Evolutionary conservation across 2,113 vertebrate species (phyloP).

Genomic region (Crotalus tigris): DNA sequence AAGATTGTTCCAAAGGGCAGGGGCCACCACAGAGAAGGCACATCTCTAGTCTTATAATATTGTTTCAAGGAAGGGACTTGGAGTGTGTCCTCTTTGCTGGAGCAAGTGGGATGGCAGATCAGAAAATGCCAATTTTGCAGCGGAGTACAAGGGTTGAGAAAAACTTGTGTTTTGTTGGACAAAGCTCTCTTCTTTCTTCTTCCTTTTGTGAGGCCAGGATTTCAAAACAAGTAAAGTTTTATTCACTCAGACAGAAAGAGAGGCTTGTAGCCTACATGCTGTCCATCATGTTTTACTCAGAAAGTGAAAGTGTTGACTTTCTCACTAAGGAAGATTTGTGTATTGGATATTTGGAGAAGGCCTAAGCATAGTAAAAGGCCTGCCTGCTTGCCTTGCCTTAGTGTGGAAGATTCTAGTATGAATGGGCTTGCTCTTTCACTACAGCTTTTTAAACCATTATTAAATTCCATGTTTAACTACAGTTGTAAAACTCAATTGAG

Average conservation of each 20-base stretch:
- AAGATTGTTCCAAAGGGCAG: not conserved
- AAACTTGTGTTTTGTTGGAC: not conserved
- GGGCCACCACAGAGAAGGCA: not conserved
- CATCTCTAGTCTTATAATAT: not conserved
- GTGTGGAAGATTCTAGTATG: not conserved
- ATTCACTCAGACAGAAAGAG: not conserved
- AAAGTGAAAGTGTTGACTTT: not conserved
- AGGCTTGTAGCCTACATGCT: not conserved
- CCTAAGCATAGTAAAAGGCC: not conserved
- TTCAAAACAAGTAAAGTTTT: not conserved
- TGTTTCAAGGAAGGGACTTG: not conserved
- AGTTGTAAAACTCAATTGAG: not conserved
- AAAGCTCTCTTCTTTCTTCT: not conserved
- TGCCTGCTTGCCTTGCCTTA: not conserved
- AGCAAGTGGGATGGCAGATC: not conserved
- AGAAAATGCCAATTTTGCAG: not conserved
- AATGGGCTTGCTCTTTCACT: not conserved
- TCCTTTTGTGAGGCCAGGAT: not conserved
- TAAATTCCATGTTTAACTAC: not conserved
- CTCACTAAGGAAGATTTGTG: not conserved
- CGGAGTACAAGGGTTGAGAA: not conserved
- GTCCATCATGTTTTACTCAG: not conserved
- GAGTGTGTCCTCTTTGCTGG: not conserved
- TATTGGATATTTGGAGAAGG: not conserved
- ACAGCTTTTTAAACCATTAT: not conserved